Percentiles rank a stretch among this genome's conserved stretches.
phyloP scores from a whole-genome alignment of 1,140 invertebrate genomes.

The Ceratina calcarata region DNA sequence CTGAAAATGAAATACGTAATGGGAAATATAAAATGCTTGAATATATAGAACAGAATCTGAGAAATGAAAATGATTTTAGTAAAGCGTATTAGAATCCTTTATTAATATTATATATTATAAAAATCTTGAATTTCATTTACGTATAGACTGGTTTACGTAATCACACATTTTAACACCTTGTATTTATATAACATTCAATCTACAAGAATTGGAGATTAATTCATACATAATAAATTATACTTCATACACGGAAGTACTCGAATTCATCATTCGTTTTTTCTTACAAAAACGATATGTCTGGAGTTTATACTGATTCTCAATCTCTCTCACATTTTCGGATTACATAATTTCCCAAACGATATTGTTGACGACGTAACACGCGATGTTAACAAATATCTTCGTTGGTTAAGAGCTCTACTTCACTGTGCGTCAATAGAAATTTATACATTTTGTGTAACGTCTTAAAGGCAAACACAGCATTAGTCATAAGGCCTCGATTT shows the following conservation, averaged over 20 bases:
- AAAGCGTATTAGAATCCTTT: too few relatives aligned
- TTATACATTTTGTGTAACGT: not conserved
- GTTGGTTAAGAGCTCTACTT: not conserved
- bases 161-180: too few relatives aligned
- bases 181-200: too few relatives aligned
- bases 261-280: not conserved
- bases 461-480: not conserved
- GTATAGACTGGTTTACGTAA: too few relatives aligned
- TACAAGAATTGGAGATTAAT: too few relatives aligned
- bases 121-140: too few relatives aligned
- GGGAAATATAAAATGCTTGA: too few relatives aligned
- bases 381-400: not conserved
- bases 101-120: too few relatives aligned
- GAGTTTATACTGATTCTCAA: not conserved
- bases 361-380: not conserved
- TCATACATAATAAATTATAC: not conserved
- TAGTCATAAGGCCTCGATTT: not conserved
- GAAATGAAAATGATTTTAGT: too few relatives aligned
- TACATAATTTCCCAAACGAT: not conserved
- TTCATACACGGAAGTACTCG: not conserved
- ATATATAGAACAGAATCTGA: too few relatives aligned
- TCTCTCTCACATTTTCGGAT: not conserved
- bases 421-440: not conserved
- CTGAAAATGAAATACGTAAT: too few relatives aligned
- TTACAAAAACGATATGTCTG: not conserved